Evolutionary conservation across 2,888 invertebrate species (phyloP), one percentile per base, ranked within the genome.

Genomic region (Seira sanloemensis): DNA sequence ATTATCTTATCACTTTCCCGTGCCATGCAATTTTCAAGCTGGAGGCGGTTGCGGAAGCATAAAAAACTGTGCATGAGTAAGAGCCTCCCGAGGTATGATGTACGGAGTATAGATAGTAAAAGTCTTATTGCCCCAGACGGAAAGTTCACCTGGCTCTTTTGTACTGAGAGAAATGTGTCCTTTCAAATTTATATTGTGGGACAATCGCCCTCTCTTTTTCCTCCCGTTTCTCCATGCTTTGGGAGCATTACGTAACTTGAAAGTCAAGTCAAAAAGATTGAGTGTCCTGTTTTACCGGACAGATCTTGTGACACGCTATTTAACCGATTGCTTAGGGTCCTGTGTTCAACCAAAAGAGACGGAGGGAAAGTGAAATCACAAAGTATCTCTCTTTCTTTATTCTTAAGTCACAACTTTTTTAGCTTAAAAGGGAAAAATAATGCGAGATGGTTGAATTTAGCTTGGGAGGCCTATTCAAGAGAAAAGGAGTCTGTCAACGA

Each of bases 1-100:
- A 86, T 86, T 86, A 86, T 86, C 86, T 86, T 82, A 77, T 82
- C 86, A 58, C 75, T 18, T 69, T 24, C 58, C 9, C 16, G 12
- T 37, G 37, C 37, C 4, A 4, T 37, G 12, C 37, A 7, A 37
- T 37, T 37, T n/a, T 37, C 4, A 37, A 37, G 37, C 37, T 37
- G 37, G 37, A 4, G 5, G 12, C 37, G 37, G 37, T n/a, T n/a
- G n/a, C n/a, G n/a, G n/a, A n/a, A 37, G 5, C 37, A 12, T 37
- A 37, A 37, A 4, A 37, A 37, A 37, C 4, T 7, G 12, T 7
- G 37, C 37, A 37, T 37, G 37, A 37, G 37, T 12, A 37, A 37
- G 5, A 37, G 37, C 37, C 4, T 37, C 37, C 12, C 37, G 5
- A 37, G 37, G 37, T 7, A 37, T 4, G 37, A 12, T 7, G 12